Conservation (phyloP, 2,113 vertebrate genomes). For the Setophaga petechia region DNA sequence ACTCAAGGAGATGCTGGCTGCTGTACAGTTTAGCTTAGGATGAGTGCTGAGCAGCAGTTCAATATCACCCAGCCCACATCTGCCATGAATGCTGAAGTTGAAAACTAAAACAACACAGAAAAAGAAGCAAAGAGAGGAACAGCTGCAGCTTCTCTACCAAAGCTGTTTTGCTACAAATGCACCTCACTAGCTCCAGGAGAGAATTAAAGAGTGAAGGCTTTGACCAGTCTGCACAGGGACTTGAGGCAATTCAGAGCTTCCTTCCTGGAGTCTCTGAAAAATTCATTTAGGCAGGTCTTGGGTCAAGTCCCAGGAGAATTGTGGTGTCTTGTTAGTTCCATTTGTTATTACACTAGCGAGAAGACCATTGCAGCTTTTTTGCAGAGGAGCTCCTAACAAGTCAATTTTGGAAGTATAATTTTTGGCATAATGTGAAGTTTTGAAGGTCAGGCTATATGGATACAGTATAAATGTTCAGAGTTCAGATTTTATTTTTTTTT, state of each 20-base stretch:
- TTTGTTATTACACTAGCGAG: neutral
- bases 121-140: neutral
- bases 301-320: neutral
- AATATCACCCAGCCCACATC: neutral
- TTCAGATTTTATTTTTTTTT: neutral
- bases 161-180: neutral
- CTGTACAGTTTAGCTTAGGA: neutral
- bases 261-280: neutral
- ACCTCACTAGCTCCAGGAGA: neutral
- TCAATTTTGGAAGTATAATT: slow-evolving; percentile 6
- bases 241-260: neutral
- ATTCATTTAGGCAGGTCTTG: neutral
- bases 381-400: neutral
- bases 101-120: neutral
- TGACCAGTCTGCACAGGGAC: neutral
- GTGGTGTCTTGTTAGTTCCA: neutral
- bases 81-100: neutral
- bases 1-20: neutral
- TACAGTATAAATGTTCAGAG: neutral
- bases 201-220: neutral
- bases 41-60: neutral
- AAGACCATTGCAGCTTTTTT: neutral
- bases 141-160: neutral
- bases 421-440: neutral
- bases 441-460: neutral